Evolutionary conservation across 2,888 invertebrate species (phyloP), one percentile per base, ranked within the genome.

Genomic region (Polydrusus cervinus): DNA sequence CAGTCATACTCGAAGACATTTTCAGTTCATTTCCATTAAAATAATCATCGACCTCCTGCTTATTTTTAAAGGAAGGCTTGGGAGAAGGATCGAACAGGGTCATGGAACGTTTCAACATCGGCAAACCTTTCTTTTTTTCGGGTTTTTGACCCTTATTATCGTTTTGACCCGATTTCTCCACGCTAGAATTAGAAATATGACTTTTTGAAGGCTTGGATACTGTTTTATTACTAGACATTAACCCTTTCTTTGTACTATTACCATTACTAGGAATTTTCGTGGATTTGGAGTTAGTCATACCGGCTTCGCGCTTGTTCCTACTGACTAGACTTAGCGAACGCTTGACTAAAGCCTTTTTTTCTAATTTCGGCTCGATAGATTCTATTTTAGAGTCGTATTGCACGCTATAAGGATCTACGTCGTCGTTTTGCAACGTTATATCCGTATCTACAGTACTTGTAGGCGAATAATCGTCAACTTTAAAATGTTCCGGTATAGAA

Each of bases 21-120:
- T 84, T 82, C 79, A 70, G 88, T 5, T 88, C 86, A 83, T 89
- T 89, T 65, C 88, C 82, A 25, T 82, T 78, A 65, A 85, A 83
- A 74, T 84, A 86, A 68, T 83, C 81, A 49, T 83, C 77, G 0
- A 85, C 83, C 57, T 85, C 84, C 71, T 84, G 80, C 75, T 85
- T 88, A 80, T 86, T 89, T 61, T 86, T 85, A 78, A 83, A 84
- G 55, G 81, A 79, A 20, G 82, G 80, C 38, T 75, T 77, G 9
- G 78, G 79, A 14, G 81, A 87, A 81, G 90, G 82, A 85, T 90
- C 90, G 78, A 89, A 88, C 83, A 90, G 87, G 84, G 90, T 89
- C 72, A 89, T 87, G 86, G 90, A 90, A 78, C 89, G 88, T 87
- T 90, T 90, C 84, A 90, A 86, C 78, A 89, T 88, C 86, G 89